phyloP scores from a whole-genome alignment of 2,113 vertebrate species.

The Bothrops jararaca region DNA sequence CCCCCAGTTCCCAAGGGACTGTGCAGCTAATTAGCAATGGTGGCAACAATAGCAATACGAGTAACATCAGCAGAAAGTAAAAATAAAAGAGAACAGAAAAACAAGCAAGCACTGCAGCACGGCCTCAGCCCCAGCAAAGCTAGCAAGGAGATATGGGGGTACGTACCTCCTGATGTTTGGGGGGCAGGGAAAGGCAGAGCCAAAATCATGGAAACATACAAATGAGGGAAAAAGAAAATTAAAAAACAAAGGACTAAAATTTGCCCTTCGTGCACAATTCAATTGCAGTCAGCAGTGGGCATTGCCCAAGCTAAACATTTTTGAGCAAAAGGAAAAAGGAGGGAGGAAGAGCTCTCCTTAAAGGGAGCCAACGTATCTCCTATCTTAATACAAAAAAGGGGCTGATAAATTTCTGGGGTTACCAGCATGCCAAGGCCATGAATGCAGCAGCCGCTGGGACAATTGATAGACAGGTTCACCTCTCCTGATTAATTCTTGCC shows the following conservation, averaged over 20 bases:
- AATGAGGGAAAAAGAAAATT: slow-evolving; percentile 94
- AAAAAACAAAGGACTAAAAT: slow-evolving; percentile 81
- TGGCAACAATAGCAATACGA: slow-evolving; percentile 70
- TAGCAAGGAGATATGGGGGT: slow-evolving; percentile 75
- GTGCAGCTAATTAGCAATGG: slow-evolving; percentile 61
- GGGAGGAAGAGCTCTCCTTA: background rate
- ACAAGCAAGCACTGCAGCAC: slow-evolving; percentile 72
- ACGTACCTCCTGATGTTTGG: slow-evolving; percentile 96
- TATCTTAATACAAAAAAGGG: background rate
- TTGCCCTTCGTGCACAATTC: slow-evolving; percentile 57
- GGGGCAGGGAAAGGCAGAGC: slow-evolving; percentile 90
- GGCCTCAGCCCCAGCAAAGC: slow-evolving; percentile 81
- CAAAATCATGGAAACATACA: slow-evolving; percentile 93
- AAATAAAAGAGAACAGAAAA: slow-evolving; percentile 59
- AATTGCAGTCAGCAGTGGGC: slow-evolving; percentile 23
- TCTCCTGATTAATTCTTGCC: background rate
- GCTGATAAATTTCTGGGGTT: background rate
- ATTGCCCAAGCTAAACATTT: slow-evolving; percentile 2
- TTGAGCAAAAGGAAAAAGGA: background rate
- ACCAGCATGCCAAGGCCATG: background rate
- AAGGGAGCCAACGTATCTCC: background rate
- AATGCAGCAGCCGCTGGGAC: background rate
- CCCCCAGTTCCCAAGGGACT: slow-evolving; percentile 57
- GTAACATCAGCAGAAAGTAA: slow-evolving; percentile 69
- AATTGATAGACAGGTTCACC: background rate